Evolutionary conservation across 1,140 invertebrate species (phyloP).

Genomic region (Pseudomyrmex gracilis): DNA sequence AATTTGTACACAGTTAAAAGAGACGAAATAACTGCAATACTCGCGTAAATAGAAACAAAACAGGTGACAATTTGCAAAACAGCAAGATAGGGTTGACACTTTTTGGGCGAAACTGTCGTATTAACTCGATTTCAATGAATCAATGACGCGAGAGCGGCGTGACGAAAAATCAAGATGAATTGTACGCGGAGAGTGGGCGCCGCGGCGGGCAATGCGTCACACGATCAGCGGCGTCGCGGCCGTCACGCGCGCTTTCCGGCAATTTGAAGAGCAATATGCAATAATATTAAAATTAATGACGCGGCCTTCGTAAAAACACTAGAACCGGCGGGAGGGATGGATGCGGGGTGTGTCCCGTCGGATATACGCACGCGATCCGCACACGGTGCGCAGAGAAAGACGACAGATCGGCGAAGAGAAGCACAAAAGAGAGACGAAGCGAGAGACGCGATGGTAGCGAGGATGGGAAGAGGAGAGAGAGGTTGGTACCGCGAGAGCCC

Average conservation of each 20-base stretch:
- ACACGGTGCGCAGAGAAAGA: constrained; percentile 53
- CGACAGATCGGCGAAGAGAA: constrained; percentile 61
- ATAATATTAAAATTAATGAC: constrained; percentile 81
- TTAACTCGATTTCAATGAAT: constrained; percentile 50
- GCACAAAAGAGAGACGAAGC: constrained; percentile 57
- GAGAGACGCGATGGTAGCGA: constrained; percentile 49
- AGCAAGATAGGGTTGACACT: background rate
- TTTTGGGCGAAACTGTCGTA: background rate
- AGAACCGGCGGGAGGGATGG: background rate
- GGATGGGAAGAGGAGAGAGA: constrained; percentile 20
- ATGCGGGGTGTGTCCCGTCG: constrained; percentile 26
- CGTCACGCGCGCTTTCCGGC: constrained; percentile 72
- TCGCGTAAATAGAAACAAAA: background rate
- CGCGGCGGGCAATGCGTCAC: constrained; percentile 42
- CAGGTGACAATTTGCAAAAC: background rate
- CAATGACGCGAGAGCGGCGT: constrained; percentile 63
- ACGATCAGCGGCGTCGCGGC: constrained; percentile 65
- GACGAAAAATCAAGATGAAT: constrained; percentile 74
- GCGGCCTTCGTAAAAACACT: constrained; percentile 74
- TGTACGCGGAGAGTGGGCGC: constrained; percentile 45
- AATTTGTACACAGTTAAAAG: background rate
- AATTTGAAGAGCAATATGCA: constrained; percentile 79
- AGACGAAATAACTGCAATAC: background rate
- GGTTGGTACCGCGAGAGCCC: constrained; percentile 75
- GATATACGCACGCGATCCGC: constrained; percentile 19